A percentile compares a stretch with the other conserved stretches of the same genome.
Evolutionary conservation across 2,888 invertebrate genomes (phyloP).

Genomic region (Ophion obscuratus): DNA sequence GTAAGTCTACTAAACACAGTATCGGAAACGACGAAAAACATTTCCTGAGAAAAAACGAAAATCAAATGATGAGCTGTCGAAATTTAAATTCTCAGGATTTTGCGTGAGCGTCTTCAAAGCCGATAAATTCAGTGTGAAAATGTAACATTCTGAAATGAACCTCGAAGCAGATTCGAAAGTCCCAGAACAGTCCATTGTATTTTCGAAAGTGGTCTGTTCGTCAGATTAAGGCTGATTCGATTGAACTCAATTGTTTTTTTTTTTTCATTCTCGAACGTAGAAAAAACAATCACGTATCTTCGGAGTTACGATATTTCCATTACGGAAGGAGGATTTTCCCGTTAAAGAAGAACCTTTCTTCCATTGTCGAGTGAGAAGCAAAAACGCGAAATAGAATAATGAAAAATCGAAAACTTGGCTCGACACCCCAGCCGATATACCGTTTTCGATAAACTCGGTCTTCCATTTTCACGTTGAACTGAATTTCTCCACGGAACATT

Average conservation of each 20-base stretch:
- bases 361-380: constrained; percentile 2
- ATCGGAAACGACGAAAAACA: no score
- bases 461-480: not conserved
- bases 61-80: no score
- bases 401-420: constrained; percentile 29
- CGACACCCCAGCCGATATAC: constrained; percentile 8
- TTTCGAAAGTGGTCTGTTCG: not conserved
- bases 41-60: no score
- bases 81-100: no score
- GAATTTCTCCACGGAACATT: not conserved
- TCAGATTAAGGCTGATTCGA: not conserved
- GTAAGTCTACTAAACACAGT: no score
- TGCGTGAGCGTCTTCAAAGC: no score
- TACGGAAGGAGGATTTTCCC: constrained; percentile 21
- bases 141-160: no score
- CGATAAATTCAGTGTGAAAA: no score
- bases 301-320: not conserved
- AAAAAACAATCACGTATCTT: not conserved
- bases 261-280: constrained; percentile 15
- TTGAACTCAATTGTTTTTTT: not conserved
- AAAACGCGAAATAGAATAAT: not conserved
- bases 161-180: no score
- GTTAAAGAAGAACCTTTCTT: not conserved
- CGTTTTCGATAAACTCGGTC: constrained; percentile 14
- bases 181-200: not conserved